A percentile compares a stretch with the other conserved stretches of the same genome.
Conservation (phyloP, 2,888 invertebrate genomes). For the Trachelus iudaicus region DNA sequence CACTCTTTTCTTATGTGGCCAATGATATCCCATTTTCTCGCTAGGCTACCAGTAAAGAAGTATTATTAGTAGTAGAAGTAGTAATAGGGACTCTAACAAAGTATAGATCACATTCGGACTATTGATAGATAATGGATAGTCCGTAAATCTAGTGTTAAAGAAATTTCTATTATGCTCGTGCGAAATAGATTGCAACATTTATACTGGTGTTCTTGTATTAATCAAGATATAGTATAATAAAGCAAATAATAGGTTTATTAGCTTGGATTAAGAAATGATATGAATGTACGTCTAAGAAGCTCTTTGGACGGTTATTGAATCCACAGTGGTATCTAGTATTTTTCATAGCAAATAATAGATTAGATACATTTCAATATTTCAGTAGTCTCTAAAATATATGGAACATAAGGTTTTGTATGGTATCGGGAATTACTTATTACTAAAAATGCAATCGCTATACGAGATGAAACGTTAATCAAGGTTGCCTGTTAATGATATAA, state of each 20-base stretch:
- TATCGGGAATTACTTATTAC: neutral
- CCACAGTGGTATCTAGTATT: neutral
- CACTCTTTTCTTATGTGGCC: neutral
- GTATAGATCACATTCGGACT: neutral
- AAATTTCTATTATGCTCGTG: neutral
- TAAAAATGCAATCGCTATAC: neutral
- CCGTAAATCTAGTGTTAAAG: no score
- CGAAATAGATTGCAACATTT: neutral
- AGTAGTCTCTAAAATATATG: neutral
- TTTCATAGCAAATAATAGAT: neutral
- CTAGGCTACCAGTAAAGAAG: no score
- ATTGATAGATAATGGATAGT: no score
- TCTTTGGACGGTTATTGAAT: neutral
- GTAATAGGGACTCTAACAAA: neutral
- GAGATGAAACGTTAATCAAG: neutral
- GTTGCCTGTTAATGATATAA: neutral
- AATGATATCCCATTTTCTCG: neutral
- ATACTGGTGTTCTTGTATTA: neutral
- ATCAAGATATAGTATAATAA: neutral
- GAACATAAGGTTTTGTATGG: neutral
- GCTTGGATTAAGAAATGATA: neutral
- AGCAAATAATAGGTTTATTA: neutral
- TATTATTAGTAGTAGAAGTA: no score
- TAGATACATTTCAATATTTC: neutral
- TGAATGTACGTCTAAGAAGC: neutral